Percentiles rank a stretch among this genome's conserved stretches.
Evolutionary conservation across 1,140 invertebrate genomes (phyloP).

Genomic region (Drosophila micromelanica): DNA sequence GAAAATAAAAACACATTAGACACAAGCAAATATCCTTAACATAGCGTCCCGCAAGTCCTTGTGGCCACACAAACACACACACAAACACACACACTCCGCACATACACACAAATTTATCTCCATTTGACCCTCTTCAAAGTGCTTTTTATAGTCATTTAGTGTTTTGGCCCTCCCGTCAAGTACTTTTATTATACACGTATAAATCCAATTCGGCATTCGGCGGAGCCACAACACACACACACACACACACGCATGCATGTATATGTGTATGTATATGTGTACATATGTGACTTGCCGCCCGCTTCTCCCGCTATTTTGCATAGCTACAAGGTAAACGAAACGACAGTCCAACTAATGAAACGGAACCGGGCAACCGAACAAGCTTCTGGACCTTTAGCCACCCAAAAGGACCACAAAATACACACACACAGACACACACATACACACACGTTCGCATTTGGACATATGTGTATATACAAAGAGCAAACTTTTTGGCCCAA

Average conservation of each 20-base stretch:
- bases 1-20: conserved; percentile 83
- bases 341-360: conserved; percentile 78
- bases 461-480: conserved; percentile 11
- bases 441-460: conserved; percentile 37
- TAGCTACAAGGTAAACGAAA: conserved; percentile 57
- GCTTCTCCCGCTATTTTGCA: conserved; percentile 1
- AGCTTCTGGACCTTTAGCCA: conserved; percentile 56
- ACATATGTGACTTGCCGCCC: conserved; percentile 15
- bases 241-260: conserved; percentile 16
- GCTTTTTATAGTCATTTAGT: conserved; percentile 84
- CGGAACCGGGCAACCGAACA: conserved; percentile 60
- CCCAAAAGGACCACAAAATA: conserved; percentile 71
- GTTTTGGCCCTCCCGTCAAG: conserved; percentile 82
- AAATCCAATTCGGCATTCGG: conserved; percentile 82
- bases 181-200: conserved; percentile 83
- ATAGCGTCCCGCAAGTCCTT: conserved; percentile 56
- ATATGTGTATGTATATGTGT: conserved; percentile 18
- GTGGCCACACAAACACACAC: conserved; percentile 36
- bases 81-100: conserved; percentile 17
- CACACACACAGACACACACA: no score
- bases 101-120: conserved; percentile 81
- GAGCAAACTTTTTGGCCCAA: conserved; percentile 50
- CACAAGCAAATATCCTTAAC: conserved; percentile 81
- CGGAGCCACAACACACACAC: conserved; percentile 40
- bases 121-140: conserved; percentile 85